Conservation (phyloP, 2,797 vertebrate species). For the Danio choprae region DNA sequence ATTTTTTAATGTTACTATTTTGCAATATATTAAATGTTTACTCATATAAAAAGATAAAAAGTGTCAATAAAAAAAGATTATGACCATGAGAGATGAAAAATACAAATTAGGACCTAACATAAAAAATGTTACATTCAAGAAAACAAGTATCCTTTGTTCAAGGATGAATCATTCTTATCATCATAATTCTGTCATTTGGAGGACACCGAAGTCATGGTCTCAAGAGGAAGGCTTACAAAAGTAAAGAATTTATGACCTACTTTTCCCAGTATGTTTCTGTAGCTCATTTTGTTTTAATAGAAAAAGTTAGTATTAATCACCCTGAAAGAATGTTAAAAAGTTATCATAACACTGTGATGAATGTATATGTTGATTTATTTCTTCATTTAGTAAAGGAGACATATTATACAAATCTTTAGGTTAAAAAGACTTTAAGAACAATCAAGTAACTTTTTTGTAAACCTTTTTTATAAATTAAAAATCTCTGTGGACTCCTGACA, state of each 20-base stretch:
- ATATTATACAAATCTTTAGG: too few species aligned
- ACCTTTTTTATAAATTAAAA: too few species aligned
- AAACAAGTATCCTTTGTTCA: constrained; percentile 21
- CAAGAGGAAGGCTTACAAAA: neutral
- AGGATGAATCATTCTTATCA: constrained; percentile 34
- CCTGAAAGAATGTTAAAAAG: neutral
- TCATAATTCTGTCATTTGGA: constrained; percentile 26
- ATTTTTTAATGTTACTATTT: too few species aligned
- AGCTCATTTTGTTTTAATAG: neutral
- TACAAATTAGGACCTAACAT: neutral
- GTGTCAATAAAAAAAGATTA: neutral
- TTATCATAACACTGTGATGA: neutral
- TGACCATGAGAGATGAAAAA: constrained; percentile 7
- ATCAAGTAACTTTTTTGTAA: too few species aligned
- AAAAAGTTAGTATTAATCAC: neutral
- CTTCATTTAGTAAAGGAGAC: neutral
- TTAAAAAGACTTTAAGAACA: too few species aligned
- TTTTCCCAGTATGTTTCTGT: neutral
- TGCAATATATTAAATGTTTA: too few species aligned
- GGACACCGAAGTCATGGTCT: neutral
- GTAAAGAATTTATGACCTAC: neutral
- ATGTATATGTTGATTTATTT: neutral
- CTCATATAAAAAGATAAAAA: neutral
- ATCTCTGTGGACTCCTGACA: too few species aligned
- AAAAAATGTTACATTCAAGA: neutral